These are phyloP conservation scores for Melanotaenia parkinsoni DNA, from an alignment of 2,797 vertebrate genomes.

Conservation along the genomic window DNA sequence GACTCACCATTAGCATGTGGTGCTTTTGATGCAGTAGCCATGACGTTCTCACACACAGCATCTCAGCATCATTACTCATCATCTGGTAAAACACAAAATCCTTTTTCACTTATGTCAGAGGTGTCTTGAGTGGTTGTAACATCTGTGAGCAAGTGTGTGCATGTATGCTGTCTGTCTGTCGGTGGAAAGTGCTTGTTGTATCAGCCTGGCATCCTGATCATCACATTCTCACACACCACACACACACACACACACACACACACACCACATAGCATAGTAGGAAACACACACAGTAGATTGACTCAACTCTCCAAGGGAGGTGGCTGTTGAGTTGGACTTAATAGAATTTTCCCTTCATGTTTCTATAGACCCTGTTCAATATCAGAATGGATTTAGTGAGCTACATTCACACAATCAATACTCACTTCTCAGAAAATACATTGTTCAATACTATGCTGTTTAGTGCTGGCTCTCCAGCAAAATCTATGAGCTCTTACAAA, in stretches of 20 bases:
- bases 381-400: slow-evolving; percentile 63
- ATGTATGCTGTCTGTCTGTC: slow-evolving; percentile 18
- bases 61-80: slow-evolving; percentile 34
- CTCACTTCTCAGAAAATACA: slow-evolving; percentile 54
- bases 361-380: slow-evolving; percentile 58
- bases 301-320: slow-evolving; percentile 41
- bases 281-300: slow-evolving; percentile 56
- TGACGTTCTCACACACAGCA: slow-evolving; percentile 33
- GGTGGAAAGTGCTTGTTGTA: slow-evolving; percentile 35
- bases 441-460: slow-evolving; percentile 45
- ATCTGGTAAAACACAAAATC: slow-evolving; percentile 30
- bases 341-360: slow-evolving; percentile 65
- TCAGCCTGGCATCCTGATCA: slow-evolving; percentile 11
- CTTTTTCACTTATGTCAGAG: slow-evolving; percentile 46
- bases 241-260: slow-evolving; percentile 7
- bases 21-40: slow-evolving; percentile 39
- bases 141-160: slow-evolving; percentile 24
- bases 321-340: slow-evolving; percentile 55
- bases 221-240: slow-evolving; percentile 17
- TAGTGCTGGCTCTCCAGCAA: slow-evolving; percentile 23
- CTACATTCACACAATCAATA: slow-evolving; percentile 58
- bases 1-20: slow-evolving; percentile 56
- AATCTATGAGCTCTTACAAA: slow-evolving; percentile 36
- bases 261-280: slow-evolving; percentile 22
- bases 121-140: slow-evolving; percentile 54